Evolutionary conservation across 1,140 invertebrate genomes (phyloP), one percentile per base, ranked within the genome.

Genomic region (Vollenhovia emeryi): DNA sequence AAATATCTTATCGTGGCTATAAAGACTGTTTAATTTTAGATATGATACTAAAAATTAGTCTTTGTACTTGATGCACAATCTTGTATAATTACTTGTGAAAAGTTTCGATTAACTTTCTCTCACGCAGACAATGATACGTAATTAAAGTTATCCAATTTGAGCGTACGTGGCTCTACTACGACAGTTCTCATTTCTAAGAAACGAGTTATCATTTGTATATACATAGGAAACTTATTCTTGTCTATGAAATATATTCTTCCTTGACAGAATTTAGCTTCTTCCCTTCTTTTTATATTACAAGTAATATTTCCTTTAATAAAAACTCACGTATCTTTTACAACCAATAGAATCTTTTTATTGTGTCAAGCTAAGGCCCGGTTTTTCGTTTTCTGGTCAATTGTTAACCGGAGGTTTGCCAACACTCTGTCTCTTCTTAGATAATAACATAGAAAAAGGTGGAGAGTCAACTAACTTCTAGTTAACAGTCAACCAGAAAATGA

Each of bases 101-200:
- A 80, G 78, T 80, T 80, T 71, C 50, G 78, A 80, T 80, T 80
- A 57, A 57, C 78, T 80, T 60, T 57, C 64, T 71, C 64, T 48
- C 36, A n/a, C n/a, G 24, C 36, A 69, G 78, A 71, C 50, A 80
- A 71, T 50, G 64, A 80, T 80, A 71, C 24, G 24, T 80, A 80
- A 80, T 80, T 71, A 80, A 80, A 80, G 78, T 80, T 71, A 80
- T 71, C 78, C 78, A 80, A 80, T 71, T 71, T 80, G 36, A 55
- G 50, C 64, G 50, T 57, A 71, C 50, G 50, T 71, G 64, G 24
- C 50, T 57, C 48, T 50, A 57, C 36, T 48, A 50, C 21, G 64
- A 80, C 64, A 57, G 24, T 80, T 50, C 18, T 80, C 66, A 36
- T 57, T 80, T 71, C 78, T 48, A 36, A 57, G 62, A 18, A 55